A percentile compares a stretch with the other conserved stretches of the same genome.
Conservation (phyloP, 1,140 invertebrate genomes). For the Lepidurus arcticus region DNA sequence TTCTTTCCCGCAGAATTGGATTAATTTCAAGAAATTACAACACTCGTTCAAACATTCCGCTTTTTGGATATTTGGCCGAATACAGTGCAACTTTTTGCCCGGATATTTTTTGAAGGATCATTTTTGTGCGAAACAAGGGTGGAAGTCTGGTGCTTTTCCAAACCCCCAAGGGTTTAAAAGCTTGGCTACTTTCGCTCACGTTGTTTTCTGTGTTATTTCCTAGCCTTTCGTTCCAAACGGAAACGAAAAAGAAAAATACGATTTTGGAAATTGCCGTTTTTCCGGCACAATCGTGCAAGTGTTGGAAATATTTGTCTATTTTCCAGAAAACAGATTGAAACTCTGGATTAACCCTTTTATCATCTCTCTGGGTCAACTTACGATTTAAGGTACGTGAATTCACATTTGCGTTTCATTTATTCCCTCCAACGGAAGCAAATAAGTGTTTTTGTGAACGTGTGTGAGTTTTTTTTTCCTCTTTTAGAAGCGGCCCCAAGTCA, state of each 20-base stretch:
- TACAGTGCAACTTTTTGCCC: not conserved
- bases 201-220: not conserved
- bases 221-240: not conserved
- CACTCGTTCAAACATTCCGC: not conserved
- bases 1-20: not conserved
- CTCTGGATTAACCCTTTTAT: conserved; percentile 5
- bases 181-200: not conserved
- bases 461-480: not conserved
- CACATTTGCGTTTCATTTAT: not conserved
- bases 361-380: not conserved
- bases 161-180: not conserved
- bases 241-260: not conserved
- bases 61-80: not conserved
- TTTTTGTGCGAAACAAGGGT: conserved; percentile 6
- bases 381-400: not conserved
- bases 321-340: not conserved
- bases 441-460: not conserved
- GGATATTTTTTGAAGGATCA: not conserved
- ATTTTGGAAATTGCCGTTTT: not conserved
- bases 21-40: not conserved
- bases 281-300: not conserved
- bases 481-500: not conserved
- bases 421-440: not conserved
- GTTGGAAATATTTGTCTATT: not conserved
- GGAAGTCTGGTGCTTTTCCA: not conserved